Evolutionary conservation across 2,797 vertebrate genomes (phyloP), one percentile per base, ranked within the genome.

Genomic region (Champsocephalus gunnari): DNA sequence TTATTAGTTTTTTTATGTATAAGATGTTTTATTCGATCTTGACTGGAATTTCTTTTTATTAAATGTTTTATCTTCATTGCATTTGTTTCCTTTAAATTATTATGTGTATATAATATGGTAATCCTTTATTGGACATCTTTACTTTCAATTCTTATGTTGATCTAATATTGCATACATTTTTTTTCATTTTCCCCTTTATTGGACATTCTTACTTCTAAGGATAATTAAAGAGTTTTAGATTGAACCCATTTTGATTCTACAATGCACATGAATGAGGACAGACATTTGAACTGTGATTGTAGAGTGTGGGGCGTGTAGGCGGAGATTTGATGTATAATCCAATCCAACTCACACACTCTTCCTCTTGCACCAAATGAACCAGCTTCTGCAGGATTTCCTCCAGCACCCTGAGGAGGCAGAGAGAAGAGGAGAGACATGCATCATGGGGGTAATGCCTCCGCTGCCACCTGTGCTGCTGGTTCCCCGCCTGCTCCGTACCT

Each of bases 301-400:
- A 38, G 34, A 7, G 34, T 38, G 34, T 38, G 34, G 9, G 69
- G 9, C 28, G 76, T 55, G 86, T 85, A 73, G 84, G 88, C 58
- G 66, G 73, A 71, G 67, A 72, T 71, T 79, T 69, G 60, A 56
- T 54, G 70, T 47, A 77, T 60, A 87, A 84, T 74, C 75, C 88
- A 91, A 90, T 86, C 65, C 75, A 84, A 95, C 97, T 96, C 93
- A 98, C 97, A 95, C 96, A 97, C 75, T 97, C 97, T 94, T 98
- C 97, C 77, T 97, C 97, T 81, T 98, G 97, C 75, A 97, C 95
- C 84, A 97, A 87, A 81, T 97, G 96, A 73, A 97, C 97, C 57
- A 97, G 91, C 84, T 96, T 97, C 92, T 97, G 97, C 65, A 98
- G 94, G 72, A 96, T 95, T 79, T 98, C 97, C 69, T 97, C 97